These are phyloP conservation scores for Xenus cinereus DNA, from an alignment of 2,113 vertebrate species.

Conservation along the genomic window DNA sequence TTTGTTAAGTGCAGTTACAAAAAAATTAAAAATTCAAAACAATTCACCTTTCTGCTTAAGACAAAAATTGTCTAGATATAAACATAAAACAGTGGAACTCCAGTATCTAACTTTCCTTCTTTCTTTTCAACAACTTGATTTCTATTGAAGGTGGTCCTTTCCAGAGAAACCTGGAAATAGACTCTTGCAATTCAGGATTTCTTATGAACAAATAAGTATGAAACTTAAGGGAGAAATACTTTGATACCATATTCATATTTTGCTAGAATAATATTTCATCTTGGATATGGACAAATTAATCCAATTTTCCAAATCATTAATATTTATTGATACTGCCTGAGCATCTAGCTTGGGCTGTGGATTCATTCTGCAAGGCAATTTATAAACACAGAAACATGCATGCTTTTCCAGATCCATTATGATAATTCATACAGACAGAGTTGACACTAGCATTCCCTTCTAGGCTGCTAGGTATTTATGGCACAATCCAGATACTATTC, in stretches of 20 bases:
- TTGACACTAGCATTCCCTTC: neutral
- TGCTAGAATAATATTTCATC: neutral
- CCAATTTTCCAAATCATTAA: constrained; percentile 20
- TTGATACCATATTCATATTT: neutral
- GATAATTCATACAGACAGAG: neutral
- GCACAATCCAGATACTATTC: neutral
- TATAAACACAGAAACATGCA: neutral
- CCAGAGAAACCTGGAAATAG: neutral
- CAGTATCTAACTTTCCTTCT: neutral
- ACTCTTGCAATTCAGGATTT: neutral
- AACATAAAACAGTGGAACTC: neutral
- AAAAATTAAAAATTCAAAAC: neutral
- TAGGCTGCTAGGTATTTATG: neutral
- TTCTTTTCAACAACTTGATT: neutral
- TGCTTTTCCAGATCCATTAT: neutral
- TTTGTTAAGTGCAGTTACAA: neutral
- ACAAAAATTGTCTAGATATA: neutral
- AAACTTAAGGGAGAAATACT: neutral
- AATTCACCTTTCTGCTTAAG: neutral
- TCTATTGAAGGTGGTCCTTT: neutral
- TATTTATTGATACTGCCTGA: neutral
- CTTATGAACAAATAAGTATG: neutral
- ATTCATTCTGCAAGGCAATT: neutral
- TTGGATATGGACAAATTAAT: neutral
- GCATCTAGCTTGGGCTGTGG: neutral